A percentile compares a stretch with the other conserved stretches of the same genome.
phyloP scores from a whole-genome alignment of 2,797 vertebrate species.

The Salmo trutta region DNA sequence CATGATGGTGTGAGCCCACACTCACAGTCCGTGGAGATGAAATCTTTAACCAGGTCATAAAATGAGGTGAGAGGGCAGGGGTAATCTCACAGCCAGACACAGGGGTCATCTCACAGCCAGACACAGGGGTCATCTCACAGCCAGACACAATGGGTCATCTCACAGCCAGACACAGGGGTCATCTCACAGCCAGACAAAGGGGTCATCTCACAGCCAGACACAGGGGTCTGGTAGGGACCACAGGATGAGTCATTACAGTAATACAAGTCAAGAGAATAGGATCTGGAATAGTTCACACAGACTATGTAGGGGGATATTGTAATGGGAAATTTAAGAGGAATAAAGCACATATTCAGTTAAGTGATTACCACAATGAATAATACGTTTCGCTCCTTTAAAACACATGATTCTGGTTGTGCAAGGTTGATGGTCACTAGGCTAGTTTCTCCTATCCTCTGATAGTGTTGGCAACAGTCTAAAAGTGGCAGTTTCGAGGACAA shows the following conservation, averaged over 20 bases:
- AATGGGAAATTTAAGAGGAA: neutral
- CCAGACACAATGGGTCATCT: constrained; percentile 77
- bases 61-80: constrained; percentile 82
- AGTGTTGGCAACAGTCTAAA: too few species aligned
- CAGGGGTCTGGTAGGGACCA: constrained; percentile 74
- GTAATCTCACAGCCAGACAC: constrained; percentile 44
- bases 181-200: constrained; percentile 64
- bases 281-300: constrained; percentile 66
- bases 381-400: too few species aligned
- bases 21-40: constrained; percentile 79
- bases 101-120: constrained; percentile 63
- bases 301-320: too few species aligned
- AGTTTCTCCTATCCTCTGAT: too few species aligned
- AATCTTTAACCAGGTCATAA: constrained; percentile 72
- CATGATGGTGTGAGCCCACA: constrained; percentile 66
- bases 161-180: constrained; percentile 63
- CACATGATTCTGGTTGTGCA: too few species aligned
- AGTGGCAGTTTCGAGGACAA: too few species aligned
- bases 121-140: constrained; percentile 77
- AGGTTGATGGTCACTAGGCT: too few species aligned
- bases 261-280: constrained; percentile 81
- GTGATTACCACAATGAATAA: too few species aligned
- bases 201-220: constrained; percentile 80
- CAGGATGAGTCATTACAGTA: constrained; percentile 82
- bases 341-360: neutral